Evolutionary conservation across 2,888 invertebrate genomes (phyloP).

Genomic region (Meganola albula): DNA sequence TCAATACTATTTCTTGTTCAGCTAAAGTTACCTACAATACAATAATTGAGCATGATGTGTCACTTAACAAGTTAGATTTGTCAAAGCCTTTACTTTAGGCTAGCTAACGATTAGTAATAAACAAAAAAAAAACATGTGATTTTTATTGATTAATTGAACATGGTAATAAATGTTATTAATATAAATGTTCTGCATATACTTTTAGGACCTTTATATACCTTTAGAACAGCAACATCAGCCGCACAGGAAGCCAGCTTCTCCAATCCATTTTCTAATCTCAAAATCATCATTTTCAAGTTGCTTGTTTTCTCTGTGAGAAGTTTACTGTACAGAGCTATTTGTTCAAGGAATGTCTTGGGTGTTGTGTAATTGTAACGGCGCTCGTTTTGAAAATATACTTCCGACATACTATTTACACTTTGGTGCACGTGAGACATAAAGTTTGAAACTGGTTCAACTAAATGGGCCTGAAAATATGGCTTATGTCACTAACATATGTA

Average conservation of each 20-base stretch:
- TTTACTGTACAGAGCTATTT: slow-evolving; percentile 89
- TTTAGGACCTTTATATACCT: too few relatives aligned
- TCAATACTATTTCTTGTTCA: slow-evolving; percentile 88
- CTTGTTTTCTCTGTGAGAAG: slow-evolving; percentile 81
- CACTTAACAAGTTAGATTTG: too few relatives aligned
- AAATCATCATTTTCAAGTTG: slow-evolving; percentile 85
- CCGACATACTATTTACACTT: slow-evolving; percentile 91
- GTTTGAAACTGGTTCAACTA: slow-evolving; percentile 82
- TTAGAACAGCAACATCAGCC: slow-evolving; percentile 90
- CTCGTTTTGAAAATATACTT: slow-evolving; percentile 88
- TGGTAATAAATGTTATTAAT: too few relatives aligned
- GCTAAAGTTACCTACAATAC: slow-evolving; percentile 70
- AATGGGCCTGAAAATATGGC: slow-evolving; percentile 55
- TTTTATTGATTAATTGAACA: too few relatives aligned
- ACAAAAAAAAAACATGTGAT: too few relatives aligned
- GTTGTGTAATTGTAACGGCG: slow-evolving; percentile 96
- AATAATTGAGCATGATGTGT: too few relatives aligned
- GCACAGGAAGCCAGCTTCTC: slow-evolving; percentile 92
- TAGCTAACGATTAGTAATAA: too few relatives aligned
- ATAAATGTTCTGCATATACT: too few relatives aligned
- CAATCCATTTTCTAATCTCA: slow-evolving; percentile 90
- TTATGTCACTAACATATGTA: too few relatives aligned
- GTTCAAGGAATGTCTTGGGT: slow-evolving; percentile 96
- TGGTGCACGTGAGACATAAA: slow-evolving; percentile 96
- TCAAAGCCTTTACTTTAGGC: too few relatives aligned